Evolutionary conservation across 2,888 invertebrate genomes (phyloP), one percentile per base, ranked within the genome.

Genomic region (Thereva unica): DNA sequence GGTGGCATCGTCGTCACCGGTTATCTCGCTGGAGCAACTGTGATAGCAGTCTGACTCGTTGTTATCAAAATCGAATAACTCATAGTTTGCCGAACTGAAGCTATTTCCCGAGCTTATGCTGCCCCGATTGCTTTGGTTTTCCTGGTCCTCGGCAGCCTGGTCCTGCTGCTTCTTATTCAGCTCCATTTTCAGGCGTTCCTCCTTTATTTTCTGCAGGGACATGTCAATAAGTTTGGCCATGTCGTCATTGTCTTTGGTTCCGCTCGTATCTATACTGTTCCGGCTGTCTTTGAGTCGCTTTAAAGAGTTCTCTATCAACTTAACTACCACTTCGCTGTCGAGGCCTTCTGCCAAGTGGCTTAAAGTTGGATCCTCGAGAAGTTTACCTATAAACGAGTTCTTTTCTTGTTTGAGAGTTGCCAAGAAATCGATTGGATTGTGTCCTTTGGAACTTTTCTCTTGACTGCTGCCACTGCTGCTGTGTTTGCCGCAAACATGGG

Each of bases 51-150:
- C 89, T 37, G 89, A 89, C 23, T 80, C 81, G 66, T 78, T 77
- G 78, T 85, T 85, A 77, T 86, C 86, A 71, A 87, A 87, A 82
- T 89, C 89, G 83, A 89, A 89, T 78, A 88, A 83, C 82, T 89
- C 89, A 80, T 89, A 89, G 80, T 88, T 88, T 78, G 89, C 88
- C 75, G 88, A 89, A 82, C 85, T 85, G 82, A 84, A 83, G 77
- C 84, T 86, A 64, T 79, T 82, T 57, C 78, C 80, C 47, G 79
- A 80, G 67, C 78, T 84, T 78, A 80, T 84, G 83, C 86, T 75
- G 83, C 80, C 76, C 77, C 85, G 82, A 82, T 86, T 80, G 57
- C 80, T 80, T 59, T 77, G 76, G 35, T 83, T 82, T 72, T 84
- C 84, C 67, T 84, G 77, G 65, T 82, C 80, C 4, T 81, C 81